Evolutionary conservation across 2,888 invertebrate species (phyloP).

Genomic region (Sisyra terminalis): DNA sequence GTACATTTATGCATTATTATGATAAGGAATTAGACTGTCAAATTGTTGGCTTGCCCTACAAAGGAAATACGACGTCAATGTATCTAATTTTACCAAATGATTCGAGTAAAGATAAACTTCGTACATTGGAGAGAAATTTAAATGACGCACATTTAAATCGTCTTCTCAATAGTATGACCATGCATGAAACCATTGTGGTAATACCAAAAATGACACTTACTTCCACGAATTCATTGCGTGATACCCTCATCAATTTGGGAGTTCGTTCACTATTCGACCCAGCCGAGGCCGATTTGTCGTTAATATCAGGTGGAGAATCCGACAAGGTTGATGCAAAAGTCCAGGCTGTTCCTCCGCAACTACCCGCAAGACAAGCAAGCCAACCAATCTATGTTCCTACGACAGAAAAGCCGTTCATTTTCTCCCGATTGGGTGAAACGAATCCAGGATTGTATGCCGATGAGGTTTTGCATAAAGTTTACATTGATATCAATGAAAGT

Average conservation of each 20-base stretch:
- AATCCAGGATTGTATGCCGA: constrained; percentile 47
- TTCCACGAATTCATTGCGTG: constrained; percentile 35
- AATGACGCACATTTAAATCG: constrained; percentile 30
- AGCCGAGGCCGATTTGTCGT: constrained; percentile 43
- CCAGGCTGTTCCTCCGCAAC: too few species aligned
- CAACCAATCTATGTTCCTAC: not conserved
- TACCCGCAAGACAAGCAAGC: too few species aligned
- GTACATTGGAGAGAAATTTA: constrained; percentile 30
- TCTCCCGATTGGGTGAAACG: too few species aligned
- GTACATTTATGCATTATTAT: constrained; percentile 38
- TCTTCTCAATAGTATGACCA: constrained; percentile 29
- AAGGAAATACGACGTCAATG: constrained; percentile 44
- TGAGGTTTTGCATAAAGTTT: constrained; percentile 48
- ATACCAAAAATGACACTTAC: constrained; percentile 59
- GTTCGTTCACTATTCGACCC: constrained; percentile 44
- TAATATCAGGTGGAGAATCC: constrained; percentile 34
- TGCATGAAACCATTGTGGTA: constrained; percentile 34
- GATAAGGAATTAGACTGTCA: constrained; percentile 35
- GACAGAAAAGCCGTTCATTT: not conserved
- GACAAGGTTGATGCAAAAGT: not conserved
- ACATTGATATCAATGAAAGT: constrained; percentile 44
- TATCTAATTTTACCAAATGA: constrained; percentile 45
- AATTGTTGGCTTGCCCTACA: constrained; percentile 54
- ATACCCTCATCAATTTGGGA: constrained; percentile 38
- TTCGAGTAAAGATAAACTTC: constrained; percentile 28